phyloP scores from a whole-genome alignment of 1,140 invertebrate genomes.

The Centruroides sculpturatus region DNA sequence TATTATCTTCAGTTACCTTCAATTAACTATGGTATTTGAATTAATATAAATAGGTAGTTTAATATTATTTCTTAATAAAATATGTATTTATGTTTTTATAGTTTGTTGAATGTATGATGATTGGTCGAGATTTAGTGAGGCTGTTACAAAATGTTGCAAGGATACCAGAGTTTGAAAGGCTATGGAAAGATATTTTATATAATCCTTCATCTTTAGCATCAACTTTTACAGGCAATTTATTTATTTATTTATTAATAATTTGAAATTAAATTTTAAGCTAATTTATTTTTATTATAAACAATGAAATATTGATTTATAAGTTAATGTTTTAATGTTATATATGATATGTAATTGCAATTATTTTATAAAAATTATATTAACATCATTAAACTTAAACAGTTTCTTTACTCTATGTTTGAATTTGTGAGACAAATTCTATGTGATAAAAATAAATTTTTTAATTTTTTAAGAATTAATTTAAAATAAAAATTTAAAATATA shows the following conservation, averaged over 20 bases:
- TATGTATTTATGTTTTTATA: conserved; percentile 18
- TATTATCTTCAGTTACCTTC: neutral
- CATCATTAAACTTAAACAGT: no score
- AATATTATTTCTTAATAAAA: neutral
- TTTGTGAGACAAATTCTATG: no score
- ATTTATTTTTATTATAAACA: no score
- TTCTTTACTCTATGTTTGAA: no score
- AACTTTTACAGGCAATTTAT: conserved; percentile 54
- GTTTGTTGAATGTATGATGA: conserved; percentile 74
- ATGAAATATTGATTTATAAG: no score
- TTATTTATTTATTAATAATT: neutral
- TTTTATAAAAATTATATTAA: no score
- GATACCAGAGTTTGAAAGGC: conserved; percentile 79
- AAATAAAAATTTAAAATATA: no score
- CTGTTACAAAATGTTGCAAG: conserved; percentile 87
- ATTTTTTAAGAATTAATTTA: no score
- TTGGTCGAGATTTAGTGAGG: conserved; percentile 77
- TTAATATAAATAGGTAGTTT: neutral
- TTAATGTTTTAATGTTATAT: no score
- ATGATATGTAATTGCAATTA: no score
- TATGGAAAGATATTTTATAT: conserved; percentile 83
- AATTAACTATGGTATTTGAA: neutral
- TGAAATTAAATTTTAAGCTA: no score
- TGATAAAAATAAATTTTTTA: no score
- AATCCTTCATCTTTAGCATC: conserved; percentile 72